Evolutionary conservation across 2,888 invertebrate genomes (phyloP), one percentile per base, ranked within the genome.

Genomic region (Acanthoscelides obtectus): DNA sequence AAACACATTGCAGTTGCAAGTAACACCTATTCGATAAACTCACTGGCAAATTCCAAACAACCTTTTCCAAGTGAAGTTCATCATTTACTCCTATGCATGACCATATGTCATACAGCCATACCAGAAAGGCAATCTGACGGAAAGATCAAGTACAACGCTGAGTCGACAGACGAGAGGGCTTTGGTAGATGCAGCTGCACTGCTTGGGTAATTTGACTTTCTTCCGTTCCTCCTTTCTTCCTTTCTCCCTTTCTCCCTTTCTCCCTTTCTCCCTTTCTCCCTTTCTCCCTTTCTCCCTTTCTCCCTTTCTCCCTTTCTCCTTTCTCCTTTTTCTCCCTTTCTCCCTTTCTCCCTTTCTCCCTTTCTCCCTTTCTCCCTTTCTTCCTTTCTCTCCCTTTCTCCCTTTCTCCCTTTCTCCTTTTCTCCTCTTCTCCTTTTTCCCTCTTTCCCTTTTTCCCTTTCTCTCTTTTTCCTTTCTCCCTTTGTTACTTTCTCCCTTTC

Each of bases 81-180:
- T 12, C 20, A 66, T 17, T 19, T 66, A 86, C 89, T 99, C 82
- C 92, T 93, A 6, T 89, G 98, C 86, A 87, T 99, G 83, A 94
- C 98, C 20, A 94, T 98, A 67, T 99, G 99, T 86, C 99, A 99
- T 86, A 99, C 99, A 1, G 99, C 99, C 71, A 97, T 98, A 75
- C 97, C 98, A 0, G 97, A 98, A 85, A 88, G 89, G 76, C 84
- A 85, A 71, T 79, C 85, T 0, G 87, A 87, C 21, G 86, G 87
- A 22, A 83, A 86, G 22, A 89, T 95, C 73, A 88, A 92, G 80
- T 98, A 98, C 86, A 97, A 98, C 83, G 98, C 98, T 0, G 97
- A 98, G 20, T 98, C 98, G 73, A 98, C 98, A 45, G 99, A 99
- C 88, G 99, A 99, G 86, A 91, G 95, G 78, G 99, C 99, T 17